A percentile compares a stretch with the other conserved stretches of the same genome.
These are phyloP conservation scores for Nothocercus julius DNA, from an alignment of 2,113 vertebrate species.

Conservation along the genomic window DNA sequence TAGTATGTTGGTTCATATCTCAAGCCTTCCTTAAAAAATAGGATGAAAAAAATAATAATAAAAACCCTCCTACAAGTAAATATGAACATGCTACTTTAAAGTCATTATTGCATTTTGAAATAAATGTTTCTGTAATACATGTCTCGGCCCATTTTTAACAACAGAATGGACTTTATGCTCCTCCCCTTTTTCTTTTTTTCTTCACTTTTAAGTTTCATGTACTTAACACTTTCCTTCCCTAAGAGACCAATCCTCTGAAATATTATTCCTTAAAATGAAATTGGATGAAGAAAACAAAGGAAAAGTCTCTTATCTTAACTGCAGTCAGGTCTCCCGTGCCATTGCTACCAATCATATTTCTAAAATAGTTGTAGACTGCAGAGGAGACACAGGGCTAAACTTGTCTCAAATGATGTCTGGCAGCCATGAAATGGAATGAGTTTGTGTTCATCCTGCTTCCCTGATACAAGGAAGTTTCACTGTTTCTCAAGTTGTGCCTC, in stretches of 20 bases:
- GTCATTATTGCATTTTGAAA: background rate
- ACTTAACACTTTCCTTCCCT: background rate
- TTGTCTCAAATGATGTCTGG: background rate
- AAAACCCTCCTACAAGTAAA: background rate
- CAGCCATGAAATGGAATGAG: background rate
- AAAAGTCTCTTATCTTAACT: background rate
- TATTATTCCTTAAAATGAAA: background rate
- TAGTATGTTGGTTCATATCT: background rate
- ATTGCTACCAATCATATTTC: background rate
- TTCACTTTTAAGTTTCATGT: background rate
- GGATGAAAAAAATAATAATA: background rate
- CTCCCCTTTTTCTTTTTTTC: background rate
- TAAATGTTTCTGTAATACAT: accelerated
- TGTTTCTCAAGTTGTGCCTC: background rate
- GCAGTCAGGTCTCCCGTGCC: background rate
- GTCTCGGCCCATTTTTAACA: background rate
- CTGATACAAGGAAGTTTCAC: background rate
- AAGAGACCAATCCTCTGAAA: background rate
- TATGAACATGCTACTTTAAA: background rate
- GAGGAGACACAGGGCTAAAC: background rate
- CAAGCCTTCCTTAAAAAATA: background rate
- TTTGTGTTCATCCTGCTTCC: background rate
- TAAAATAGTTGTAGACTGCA: background rate
- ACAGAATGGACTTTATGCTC: background rate
- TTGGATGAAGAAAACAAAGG: background rate